Percentiles rank a stretch among this genome's conserved stretches.
Conservation (phyloP, 2,113 vertebrate genomes). For the Tragelaphus imberbis region DNA sequence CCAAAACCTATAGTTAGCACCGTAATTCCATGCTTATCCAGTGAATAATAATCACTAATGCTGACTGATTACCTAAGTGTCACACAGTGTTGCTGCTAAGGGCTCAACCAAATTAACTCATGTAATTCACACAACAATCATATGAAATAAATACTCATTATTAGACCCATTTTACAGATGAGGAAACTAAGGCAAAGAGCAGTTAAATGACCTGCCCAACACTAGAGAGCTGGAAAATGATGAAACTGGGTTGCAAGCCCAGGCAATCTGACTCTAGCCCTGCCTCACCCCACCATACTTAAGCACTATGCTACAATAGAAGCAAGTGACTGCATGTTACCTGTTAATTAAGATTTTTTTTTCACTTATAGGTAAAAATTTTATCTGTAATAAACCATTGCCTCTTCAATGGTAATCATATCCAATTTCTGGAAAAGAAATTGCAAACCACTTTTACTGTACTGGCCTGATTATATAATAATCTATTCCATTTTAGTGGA, state of each 20-base stretch:
- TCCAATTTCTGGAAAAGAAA: background rate
- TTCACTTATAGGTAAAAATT: background rate
- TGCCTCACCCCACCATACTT: background rate
- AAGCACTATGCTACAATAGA: background rate
- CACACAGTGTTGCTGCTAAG: background rate
- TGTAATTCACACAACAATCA: background rate
- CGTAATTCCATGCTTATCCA: background rate
- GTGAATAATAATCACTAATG: background rate
- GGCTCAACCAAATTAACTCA: background rate
- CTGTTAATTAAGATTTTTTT: background rate
- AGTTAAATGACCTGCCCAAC: background rate
- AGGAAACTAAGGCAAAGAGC: background rate
- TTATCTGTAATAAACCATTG: background rate
- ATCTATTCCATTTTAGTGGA: background rate
- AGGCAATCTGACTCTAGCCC: background rate
- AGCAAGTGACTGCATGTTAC: background rate
- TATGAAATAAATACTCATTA: background rate
- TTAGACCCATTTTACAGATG: background rate
- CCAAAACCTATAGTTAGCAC: background rate
- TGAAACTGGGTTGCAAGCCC: background rate
- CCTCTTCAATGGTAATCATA: background rate
- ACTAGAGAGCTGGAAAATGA: background rate
- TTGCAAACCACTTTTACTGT: background rate
- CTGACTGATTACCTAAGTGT: background rate
- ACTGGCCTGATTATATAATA: background rate